Conservation (phyloP, 2,888 invertebrate genomes). For the Aphrophora alni region DNA sequence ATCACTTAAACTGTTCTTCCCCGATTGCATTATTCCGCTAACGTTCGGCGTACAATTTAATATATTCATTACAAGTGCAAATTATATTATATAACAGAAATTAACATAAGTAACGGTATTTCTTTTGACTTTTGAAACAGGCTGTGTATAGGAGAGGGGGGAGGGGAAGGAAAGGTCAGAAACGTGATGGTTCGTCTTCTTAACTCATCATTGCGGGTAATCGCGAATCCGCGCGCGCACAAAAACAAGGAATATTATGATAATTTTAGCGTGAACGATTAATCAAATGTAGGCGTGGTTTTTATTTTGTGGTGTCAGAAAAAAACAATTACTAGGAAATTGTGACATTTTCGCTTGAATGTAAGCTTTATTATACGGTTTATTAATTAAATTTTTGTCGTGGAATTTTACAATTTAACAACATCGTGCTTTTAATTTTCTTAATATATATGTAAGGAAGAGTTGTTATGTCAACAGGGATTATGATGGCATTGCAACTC, state of each 20-base stretch:
- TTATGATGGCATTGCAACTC: too few species aligned
- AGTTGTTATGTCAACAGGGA: too few species aligned
- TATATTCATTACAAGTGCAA: constrained; percentile 1
- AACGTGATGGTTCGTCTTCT: neutral
- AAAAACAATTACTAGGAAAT: neutral
- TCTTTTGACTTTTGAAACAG: neutral
- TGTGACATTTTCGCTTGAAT: neutral
- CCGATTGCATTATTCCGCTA: neutral
- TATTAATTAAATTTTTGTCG: neutral
- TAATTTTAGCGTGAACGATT: neutral
- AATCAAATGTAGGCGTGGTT: neutral
- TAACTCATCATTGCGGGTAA: neutral
- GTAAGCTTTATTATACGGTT: neutral
- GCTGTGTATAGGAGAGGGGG: neutral
- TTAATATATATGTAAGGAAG: too few species aligned
- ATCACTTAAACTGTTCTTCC: too few species aligned
- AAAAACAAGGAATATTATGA: neutral
- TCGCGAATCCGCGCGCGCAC: neutral
- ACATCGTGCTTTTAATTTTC: too few species aligned
- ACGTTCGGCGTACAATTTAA: neutral
- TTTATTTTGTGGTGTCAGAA: neutral
- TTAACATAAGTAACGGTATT: neutral
- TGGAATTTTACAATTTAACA: neutral
- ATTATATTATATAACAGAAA: neutral
- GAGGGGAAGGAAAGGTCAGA: neutral